These are phyloP conservation scores for Drosophila vallismaia DNA, from an alignment of 2,888 invertebrate species.

Conservation along the genomic window DNA sequence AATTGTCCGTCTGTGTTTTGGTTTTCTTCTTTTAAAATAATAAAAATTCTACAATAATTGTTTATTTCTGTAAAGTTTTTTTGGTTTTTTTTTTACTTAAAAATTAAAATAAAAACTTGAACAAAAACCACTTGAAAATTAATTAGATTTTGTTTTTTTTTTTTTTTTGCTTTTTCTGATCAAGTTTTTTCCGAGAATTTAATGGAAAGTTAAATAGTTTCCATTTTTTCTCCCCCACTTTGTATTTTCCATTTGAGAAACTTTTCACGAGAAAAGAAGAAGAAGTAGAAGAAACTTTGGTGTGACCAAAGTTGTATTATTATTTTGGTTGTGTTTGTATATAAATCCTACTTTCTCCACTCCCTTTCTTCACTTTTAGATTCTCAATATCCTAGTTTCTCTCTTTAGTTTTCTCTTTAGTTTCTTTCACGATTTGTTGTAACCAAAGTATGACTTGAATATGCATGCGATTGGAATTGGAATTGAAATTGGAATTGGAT, in stretches of 20 bases:
- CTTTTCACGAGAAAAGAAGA: background rate
- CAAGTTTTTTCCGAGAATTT: background rate
- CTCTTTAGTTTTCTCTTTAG: background rate
- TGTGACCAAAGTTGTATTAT: background rate
- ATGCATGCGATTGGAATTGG: constrained; percentile 23
- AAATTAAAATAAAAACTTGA: background rate
- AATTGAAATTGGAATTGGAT: constrained; percentile 5
- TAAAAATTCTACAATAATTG: too few relatives aligned
- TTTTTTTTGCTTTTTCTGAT: background rate
- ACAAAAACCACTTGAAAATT: background rate
- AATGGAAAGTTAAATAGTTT: background rate
- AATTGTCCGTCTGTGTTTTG: too few relatives aligned
- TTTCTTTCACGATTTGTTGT: background rate
- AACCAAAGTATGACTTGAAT: constrained; percentile 10
- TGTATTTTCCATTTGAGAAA: background rate
- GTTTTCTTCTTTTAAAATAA: too few relatives aligned
- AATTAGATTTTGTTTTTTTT: background rate
- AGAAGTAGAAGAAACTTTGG: background rate
- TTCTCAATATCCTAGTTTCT: background rate
- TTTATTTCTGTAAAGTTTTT: too few relatives aligned
- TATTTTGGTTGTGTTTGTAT: background rate
- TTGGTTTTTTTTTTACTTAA: background rate
- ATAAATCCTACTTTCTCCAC: background rate
- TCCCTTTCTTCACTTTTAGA: background rate
- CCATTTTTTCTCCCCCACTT: background rate